Conservation (phyloP, 1,140 invertebrate species). For the Rhagoletis zephyria region DNA sequence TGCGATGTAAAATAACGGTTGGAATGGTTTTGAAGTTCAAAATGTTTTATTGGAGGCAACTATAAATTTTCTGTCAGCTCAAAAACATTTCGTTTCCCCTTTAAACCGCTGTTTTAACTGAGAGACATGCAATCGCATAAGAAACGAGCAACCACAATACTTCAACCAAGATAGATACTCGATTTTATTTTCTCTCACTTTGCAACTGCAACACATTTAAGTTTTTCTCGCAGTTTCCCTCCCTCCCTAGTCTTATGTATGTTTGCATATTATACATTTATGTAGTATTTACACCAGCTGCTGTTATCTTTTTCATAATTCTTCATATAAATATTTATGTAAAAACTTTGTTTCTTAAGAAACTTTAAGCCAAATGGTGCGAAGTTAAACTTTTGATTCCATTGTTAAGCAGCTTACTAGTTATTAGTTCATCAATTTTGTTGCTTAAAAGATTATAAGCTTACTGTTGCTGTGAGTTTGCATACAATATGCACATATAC, state of each 20-base stretch:
- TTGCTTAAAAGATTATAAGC: slow-evolving; percentile 42
- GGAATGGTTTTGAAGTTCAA: no score
- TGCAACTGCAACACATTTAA: neutral
- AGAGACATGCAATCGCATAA: neutral
- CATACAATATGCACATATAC: neutral
- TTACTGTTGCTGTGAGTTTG: neutral
- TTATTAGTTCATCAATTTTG: slow-evolving; percentile 50
- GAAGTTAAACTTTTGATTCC: slow-evolving; percentile 21
- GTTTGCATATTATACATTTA: neutral
- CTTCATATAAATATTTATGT: slow-evolving; percentile 37
- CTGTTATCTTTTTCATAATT: slow-evolving; percentile 49
- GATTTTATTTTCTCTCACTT: neutral
- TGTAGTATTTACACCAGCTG: neutral
- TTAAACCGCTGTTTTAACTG: no score
- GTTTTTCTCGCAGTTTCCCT: neutral
- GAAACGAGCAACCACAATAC: neutral
- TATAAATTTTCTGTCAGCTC: no score
- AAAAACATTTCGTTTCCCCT: no score
- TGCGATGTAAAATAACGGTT: no score
- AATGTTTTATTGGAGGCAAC: no score
- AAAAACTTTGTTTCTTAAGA: slow-evolving; percentile 28
- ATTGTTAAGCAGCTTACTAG: slow-evolving; percentile 39
- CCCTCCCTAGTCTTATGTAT: neutral
- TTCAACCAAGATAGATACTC: neutral
- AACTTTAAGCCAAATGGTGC: slow-evolving; percentile 51